A percentile compares a stretch with the other conserved stretches of the same genome.
phyloP scores from a whole-genome alignment of 2,797 vertebrate genomes.

The Sebastes miniatus region DNA sequence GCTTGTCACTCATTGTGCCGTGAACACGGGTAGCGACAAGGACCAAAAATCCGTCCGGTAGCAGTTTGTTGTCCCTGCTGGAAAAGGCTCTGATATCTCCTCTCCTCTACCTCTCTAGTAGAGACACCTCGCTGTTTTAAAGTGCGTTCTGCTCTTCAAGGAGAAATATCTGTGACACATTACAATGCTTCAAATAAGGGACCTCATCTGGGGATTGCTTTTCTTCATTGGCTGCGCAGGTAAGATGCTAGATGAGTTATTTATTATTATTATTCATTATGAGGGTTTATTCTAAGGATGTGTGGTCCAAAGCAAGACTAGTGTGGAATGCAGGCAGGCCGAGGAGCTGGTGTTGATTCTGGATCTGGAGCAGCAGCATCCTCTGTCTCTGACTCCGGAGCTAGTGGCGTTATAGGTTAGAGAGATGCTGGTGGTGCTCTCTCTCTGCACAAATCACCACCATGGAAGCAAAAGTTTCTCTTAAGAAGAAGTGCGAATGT shows the following conservation, averaged over 20 bases:
- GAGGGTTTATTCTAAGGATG: neutral
- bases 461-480: constrained; percentile 34
- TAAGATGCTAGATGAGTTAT: constrained; percentile 66
- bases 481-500: neutral
- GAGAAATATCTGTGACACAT: constrained; percentile 80
- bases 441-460: neutral
- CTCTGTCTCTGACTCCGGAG: constrained; percentile 54
- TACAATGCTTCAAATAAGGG: constrained; percentile 89
- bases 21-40: constrained; percentile 84
- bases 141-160: constrained; percentile 69
- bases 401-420: neutral
- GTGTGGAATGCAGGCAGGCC: constrained; percentile 4
- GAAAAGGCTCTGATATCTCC: constrained; percentile 43
- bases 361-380: constrained; percentile 48
- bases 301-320: neutral
- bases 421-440: neutral
- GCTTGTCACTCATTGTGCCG: constrained; percentile 92
- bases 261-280: neutral
- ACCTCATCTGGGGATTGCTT: constrained; percentile 89
- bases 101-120: neutral
- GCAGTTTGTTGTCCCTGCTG: constrained; percentile 54
- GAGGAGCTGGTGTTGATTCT: neutral
- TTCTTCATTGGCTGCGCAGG: constrained; percentile 90
- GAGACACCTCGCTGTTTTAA: constrained; percentile 39
- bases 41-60: constrained; percentile 64